Percentiles rank a stretch among this genome's conserved stretches.
Conservation (phyloP, 2,888 invertebrate genomes). For the Drosophila barbarae region DNA sequence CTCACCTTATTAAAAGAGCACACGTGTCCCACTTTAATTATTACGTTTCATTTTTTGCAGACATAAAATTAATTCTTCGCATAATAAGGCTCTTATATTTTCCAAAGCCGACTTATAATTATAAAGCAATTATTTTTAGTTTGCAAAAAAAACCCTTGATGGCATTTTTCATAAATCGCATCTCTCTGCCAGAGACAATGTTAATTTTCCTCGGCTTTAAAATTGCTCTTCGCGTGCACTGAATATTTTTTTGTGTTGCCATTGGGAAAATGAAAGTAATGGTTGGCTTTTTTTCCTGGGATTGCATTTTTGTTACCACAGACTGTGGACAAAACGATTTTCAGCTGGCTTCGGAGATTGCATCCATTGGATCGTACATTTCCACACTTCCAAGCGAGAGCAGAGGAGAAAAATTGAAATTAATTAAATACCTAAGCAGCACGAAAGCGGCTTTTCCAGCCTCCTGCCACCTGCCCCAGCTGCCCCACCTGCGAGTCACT, state of each 20-base stretch:
- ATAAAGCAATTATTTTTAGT: conserved; percentile 32
- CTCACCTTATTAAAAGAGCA: background rate
- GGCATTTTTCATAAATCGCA: conserved; percentile 31
- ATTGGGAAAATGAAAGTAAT: conserved; percentile 71
- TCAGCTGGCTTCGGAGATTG: conserved; percentile 55
- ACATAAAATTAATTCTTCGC: conserved; percentile 8
- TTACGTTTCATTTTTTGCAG: conserved; percentile 10
- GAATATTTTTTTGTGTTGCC: conserved; percentile 6
- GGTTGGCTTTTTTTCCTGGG: conserved; percentile 49
- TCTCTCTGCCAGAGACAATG: conserved; percentile 28
- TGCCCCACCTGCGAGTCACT: conserved; percentile 39
- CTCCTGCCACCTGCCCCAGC: background rate
- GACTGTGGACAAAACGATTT: conserved; percentile 61
- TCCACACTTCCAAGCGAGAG: conserved; percentile 37
- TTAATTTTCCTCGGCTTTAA: conserved; percentile 18
- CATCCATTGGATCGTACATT: conserved; percentile 37
- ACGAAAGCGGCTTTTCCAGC: conserved; percentile 57
- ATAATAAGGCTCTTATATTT: conserved; percentile 5
- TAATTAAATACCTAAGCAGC: conserved; percentile 64
- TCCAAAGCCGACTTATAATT: conserved; percentile 18
- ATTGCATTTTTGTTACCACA: conserved; percentile 36
- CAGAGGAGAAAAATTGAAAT: conserved; percentile 55
- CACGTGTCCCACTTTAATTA: conserved; percentile 10
- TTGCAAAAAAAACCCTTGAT: conserved; percentile 33
- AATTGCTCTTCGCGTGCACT: conserved; percentile 32